Evolutionary conservation across 2,113 vertebrate genomes (phyloP).

Genomic region (Pollimyrus isidori): DNA sequence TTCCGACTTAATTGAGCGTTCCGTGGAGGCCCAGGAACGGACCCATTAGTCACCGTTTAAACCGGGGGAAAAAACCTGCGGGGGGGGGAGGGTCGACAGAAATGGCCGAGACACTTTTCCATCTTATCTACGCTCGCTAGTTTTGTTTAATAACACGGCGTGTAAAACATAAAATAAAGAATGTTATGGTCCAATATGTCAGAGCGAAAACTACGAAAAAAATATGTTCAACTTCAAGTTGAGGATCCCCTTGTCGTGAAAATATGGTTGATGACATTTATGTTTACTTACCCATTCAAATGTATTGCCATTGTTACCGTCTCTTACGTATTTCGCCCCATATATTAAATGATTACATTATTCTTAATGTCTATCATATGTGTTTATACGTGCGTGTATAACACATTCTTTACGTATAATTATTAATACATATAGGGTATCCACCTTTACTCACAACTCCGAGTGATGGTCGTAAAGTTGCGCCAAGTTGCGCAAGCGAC

Average conservation of each 20-base stretch:
- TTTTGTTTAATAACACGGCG: not conserved
- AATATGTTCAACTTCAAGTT: not conserved
- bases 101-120: not conserved
- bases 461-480: not conserved
- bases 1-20: conserved; percentile 53
- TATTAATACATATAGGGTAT: not conserved
- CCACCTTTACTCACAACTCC: not conserved
- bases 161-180: not conserved
- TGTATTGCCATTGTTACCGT: not conserved
- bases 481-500: not conserved
- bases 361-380: not conserved
- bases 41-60: conserved; percentile 14
- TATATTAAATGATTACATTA: not conserved
- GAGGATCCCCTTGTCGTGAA: not conserved
- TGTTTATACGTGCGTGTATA: not conserved
- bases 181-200: not conserved
- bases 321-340: not conserved
- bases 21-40: not conserved
- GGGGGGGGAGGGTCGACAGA: not conserved
- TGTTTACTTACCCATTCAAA: not conserved
- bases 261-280: not conserved
- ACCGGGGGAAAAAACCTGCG: not conserved
- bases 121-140: not conserved
- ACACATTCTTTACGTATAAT: not conserved
- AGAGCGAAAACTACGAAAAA: not conserved